Percentiles rank a stretch among this genome's conserved stretches.
Evolutionary conservation across 2,888 invertebrate species (phyloP).

Genomic region (Lacanobia wlatinum): DNA sequence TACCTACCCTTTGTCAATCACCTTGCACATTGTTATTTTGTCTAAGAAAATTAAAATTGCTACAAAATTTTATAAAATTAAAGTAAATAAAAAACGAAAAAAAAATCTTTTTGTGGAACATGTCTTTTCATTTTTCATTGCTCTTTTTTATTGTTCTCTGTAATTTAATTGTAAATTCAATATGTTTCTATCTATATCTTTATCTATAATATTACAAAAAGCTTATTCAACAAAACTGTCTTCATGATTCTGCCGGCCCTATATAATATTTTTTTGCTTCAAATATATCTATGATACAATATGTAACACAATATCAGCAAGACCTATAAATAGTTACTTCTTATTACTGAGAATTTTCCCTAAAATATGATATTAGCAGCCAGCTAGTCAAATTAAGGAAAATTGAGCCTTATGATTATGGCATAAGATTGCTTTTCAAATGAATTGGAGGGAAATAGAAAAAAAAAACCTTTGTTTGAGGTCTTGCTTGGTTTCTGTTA

Average conservation of each 20-base stretch:
- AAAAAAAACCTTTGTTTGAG: background rate
- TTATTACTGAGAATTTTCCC: slow-evolving; percentile 6
- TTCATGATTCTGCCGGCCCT: slow-evolving; percentile 10
- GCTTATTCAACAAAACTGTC: slow-evolving; percentile 22
- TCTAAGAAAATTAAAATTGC: background rate
- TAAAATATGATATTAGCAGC: background rate
- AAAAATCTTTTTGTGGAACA: background rate
- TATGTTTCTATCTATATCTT: slow-evolving; percentile 6
- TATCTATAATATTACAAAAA: background rate
- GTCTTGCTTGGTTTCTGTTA: slow-evolving; percentile 28
- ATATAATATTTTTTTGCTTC: slow-evolving; percentile 33
- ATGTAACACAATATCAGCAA: slow-evolving; percentile 17
- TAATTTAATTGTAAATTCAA: slow-evolving; percentile 14
- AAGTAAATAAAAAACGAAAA: background rate
- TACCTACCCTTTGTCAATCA: background rate
- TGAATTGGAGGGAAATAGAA: background rate
- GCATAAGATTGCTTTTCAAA: slow-evolving; percentile 26
- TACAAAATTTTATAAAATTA: slow-evolving; percentile 9
- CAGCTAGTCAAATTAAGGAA: background rate
- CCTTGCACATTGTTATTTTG: background rate
- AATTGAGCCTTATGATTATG: background rate
- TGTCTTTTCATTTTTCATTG: background rate
- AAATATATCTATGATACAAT: slow-evolving; percentile 22
- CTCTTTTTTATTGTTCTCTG: background rate
- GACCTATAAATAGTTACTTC: background rate